Percentiles rank a stretch among this genome's conserved stretches.
Conservation (phyloP, 2,888 invertebrate species). For the Clivina fossor region DNA sequence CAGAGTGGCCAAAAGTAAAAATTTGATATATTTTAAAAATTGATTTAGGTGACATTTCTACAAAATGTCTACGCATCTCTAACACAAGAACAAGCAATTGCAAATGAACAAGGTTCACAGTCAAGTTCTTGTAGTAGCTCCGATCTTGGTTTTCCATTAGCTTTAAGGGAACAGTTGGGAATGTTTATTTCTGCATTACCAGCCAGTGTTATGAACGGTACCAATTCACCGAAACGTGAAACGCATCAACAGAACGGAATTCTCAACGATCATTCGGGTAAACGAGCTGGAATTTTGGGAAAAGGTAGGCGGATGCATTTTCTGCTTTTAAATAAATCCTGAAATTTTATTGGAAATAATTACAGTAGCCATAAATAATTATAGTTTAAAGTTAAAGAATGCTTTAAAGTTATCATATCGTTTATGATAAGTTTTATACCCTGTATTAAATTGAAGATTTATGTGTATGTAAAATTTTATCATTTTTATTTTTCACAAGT, state of each 20-base stretch:
- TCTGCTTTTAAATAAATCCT: too few species aligned
- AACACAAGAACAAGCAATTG: slow-evolving; percentile 30
- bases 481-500: too few species aligned
- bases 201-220: slow-evolving; percentile 39
- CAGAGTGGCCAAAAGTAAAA: not conserved
- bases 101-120: slow-evolving; percentile 29
- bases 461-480: too few species aligned
- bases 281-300: slow-evolving; percentile 49
- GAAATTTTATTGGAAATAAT: too few species aligned
- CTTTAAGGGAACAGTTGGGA: slow-evolving; percentile 48
- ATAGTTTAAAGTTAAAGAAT: too few species aligned
- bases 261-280: slow-evolving; percentile 45
- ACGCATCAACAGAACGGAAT: slow-evolving; percentile 38
- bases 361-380: too few species aligned
- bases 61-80: slow-evolving; percentile 51
- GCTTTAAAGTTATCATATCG: too few species aligned
- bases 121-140: slow-evolving; percentile 31
- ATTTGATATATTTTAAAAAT: slow-evolving; percentile 6
- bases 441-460: too few species aligned
- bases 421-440: too few species aligned
- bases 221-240: slow-evolving; percentile 26
- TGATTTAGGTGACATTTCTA: slow-evolving; percentile 53
- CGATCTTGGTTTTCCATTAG: slow-evolving; percentile 21
- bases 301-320: too few species aligned
- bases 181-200: slow-evolving; percentile 51